These are phyloP conservation scores for Entomobrya multifasciata DNA, from an alignment of 2,888 invertebrate genomes.

Conservation along the genomic window DNA sequence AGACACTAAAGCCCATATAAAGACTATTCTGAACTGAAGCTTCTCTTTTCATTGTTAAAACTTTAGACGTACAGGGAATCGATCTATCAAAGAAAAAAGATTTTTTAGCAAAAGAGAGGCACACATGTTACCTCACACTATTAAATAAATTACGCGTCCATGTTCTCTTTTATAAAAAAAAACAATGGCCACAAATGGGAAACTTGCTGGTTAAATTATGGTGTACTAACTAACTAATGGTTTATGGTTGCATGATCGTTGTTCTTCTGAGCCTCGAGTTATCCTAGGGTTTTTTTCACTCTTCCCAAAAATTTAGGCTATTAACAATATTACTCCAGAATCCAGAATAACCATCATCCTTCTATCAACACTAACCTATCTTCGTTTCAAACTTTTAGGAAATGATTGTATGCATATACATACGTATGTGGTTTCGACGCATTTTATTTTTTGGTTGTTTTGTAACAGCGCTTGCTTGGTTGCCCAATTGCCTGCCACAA, in stretches of 20 bases:
- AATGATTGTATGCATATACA: not conserved
- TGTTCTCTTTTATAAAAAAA: not conserved
- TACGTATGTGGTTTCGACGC: too few species aligned
- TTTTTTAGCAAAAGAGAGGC: constrained; percentile 9
- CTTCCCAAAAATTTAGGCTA: too few species aligned
- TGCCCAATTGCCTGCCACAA: too few species aligned
- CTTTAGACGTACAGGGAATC: constrained; percentile 7
- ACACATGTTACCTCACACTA: constrained; percentile 30
- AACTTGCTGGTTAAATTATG: not conserved
- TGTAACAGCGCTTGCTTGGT: too few species aligned
- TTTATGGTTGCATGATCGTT: not conserved
- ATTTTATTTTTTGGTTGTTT: too few species aligned
- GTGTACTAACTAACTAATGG: not conserved
- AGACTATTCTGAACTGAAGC: not conserved
- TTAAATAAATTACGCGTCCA: not conserved
- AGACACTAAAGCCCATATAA: not conserved
- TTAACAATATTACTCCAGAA: too few species aligned
- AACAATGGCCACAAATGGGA: constrained; percentile 11
- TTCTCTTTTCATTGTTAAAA: not conserved
- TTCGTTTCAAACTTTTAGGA: too few species aligned
- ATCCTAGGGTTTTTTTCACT: not conserved
- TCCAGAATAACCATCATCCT: not conserved
- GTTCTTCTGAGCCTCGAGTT: not conserved
- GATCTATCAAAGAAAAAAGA: constrained; percentile 24
- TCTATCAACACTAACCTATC: not conserved